These are phyloP conservation scores for Heliconius himera DNA, from an alignment of 1,140 invertebrate species.

Conservation along the genomic window DNA sequence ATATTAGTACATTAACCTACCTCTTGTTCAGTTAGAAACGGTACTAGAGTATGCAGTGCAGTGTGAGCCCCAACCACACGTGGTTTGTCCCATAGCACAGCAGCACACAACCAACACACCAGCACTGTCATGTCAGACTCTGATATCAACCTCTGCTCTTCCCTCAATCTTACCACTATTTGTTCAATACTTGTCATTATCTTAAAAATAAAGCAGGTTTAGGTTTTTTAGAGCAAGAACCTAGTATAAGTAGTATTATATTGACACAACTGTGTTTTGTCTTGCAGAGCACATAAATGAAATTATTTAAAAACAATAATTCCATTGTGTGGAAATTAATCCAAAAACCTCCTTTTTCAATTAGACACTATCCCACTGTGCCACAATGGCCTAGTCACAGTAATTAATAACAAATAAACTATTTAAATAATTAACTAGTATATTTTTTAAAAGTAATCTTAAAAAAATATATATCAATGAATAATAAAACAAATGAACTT, in stretches of 20 bases:
- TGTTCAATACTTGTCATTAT: slow-evolving; percentile 8
- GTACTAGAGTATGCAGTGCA: background rate
- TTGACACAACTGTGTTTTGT: no score
- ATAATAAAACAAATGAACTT: background rate
- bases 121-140: background rate
- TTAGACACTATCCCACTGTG: no score
- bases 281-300: no score
- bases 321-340: no score
- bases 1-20: background rate
- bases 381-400: background rate
- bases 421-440: background rate
- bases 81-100: background rate
- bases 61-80: background rate
- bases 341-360: no score
- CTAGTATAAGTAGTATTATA: no score
- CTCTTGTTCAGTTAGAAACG: slow-evolving; percentile 1
- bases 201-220: background rate
- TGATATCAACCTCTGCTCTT: background rate
- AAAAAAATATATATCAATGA: background rate
- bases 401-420: background rate
- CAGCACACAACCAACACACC: background rate
- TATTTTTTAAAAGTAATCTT: background rate
- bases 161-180: background rate
- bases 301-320: no score
- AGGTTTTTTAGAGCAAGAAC: no score